Evolutionary conservation across 1,140 invertebrate genomes (phyloP), one percentile per base, ranked within the genome.

Genomic region (Drosophila bipectinata): DNA sequence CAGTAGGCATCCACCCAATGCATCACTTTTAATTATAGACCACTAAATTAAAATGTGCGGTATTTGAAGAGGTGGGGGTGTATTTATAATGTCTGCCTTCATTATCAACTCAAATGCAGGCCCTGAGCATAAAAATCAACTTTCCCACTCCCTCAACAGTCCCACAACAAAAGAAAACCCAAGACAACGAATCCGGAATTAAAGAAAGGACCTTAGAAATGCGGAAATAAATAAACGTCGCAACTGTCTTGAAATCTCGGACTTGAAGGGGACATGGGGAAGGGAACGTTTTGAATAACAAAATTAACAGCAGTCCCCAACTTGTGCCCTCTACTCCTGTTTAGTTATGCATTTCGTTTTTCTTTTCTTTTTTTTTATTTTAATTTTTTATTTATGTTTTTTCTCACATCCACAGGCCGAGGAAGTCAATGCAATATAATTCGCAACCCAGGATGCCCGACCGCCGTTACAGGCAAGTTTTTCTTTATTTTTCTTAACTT

Each of bases 211-310:
- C 74, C 68, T 76, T 44, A 30, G 68, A 47, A 80, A 75, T 77
- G 74, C 88, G 88, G 88, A 90, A 88, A 83, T 89, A 82, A 91
- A 90, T 89, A 90, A 90, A 89, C 83, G 83, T 90, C 84, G 73
- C 73, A 80, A 82, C 56, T 67, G 68, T 75, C 26, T 28, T 52
- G 14, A 66, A 56, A 76, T 68, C 83, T 56, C 71, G 63, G 75
- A 73, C 64, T 37, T 37, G 4, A 6, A 5, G n/a, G n/a, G n/a
- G n/a, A 53, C 1, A 5, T 5, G n/a, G 7, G 7, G 34, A 32
- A 39, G 52, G 67, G 52, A 73, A 64, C 77, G 81, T 84, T 90
- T 90, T 89, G 89, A 90, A 90, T 91, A 90, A 89, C 80, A 85
- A 90, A 90, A 90, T 90, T 90, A 91, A 90, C 88, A 89, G 88